Conservation (phyloP, 1,140 invertebrate genomes). For the Drosophila orena region DNA sequence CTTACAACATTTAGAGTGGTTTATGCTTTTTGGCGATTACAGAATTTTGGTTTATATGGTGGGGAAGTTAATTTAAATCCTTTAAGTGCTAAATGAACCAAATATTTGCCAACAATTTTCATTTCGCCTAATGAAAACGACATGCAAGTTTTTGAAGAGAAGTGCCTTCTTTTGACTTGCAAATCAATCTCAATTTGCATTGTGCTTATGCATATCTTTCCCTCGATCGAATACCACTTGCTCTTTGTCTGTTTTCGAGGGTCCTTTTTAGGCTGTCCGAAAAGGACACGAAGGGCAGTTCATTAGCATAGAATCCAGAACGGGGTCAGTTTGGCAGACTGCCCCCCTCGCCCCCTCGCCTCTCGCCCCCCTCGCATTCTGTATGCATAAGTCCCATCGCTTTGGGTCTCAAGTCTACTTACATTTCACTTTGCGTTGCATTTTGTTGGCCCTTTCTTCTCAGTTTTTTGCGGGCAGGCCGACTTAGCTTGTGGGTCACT, state of each 20-base stretch:
- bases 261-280: background rate
- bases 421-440: slow-evolving; percentile 67
- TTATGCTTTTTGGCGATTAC: slow-evolving; percentile 4
- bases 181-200: slow-evolving; percentile 22
- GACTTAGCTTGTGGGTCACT: slow-evolving; percentile 59
- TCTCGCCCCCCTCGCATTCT: background rate
- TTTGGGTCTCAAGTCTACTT: slow-evolving; percentile 59
- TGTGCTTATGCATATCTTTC: slow-evolving; percentile 19
- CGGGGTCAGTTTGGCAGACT: slow-evolving; percentile 34
- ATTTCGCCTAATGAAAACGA: no score
- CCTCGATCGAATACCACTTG: slow-evolving; percentile 12
- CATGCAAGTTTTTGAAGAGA: no score
- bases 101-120: background rate
- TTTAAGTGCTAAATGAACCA: background rate
- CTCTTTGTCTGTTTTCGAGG: slow-evolving; percentile 5
- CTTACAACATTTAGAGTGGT: slow-evolving; percentile 6
- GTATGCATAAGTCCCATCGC: slow-evolving; percentile 45
- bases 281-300: slow-evolving; percentile 29
- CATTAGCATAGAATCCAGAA: slow-evolving; percentile 65
- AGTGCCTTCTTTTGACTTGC: slow-evolving; percentile 19
- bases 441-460: slow-evolving; percentile 35
- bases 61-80: background rate
- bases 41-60: slow-evolving; percentile 4
- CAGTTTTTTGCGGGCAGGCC: slow-evolving; percentile 15
- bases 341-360: no score